A percentile compares a stretch with the other conserved stretches of the same genome.
These are phyloP conservation scores for Platorchestia sp. DNA, from an alignment of 1,140 invertebrate species.

Conservation along the genomic window DNA sequence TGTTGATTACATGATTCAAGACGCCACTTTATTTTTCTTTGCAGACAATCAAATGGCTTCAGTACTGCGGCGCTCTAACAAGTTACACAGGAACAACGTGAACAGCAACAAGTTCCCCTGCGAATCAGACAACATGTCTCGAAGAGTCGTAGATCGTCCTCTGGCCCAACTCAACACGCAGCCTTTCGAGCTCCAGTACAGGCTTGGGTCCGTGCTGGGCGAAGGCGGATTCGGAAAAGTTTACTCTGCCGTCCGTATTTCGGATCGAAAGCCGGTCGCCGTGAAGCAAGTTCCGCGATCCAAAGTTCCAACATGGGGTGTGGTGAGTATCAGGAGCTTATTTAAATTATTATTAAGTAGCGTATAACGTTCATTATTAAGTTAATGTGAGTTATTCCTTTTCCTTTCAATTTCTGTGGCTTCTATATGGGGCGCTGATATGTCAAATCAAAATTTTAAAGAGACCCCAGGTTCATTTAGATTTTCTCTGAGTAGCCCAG, in stretches of 20 bases:
- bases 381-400: too few relatives aligned
- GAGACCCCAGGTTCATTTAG: too few relatives aligned
- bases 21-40: background rate
- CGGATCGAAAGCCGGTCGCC: slow-evolving; percentile 71
- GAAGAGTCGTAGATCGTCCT: background rate
- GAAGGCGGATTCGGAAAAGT: slow-evolving; percentile 76
- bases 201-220: slow-evolving; percentile 72
- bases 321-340: slow-evolving; percentile 45
- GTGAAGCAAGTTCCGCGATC: slow-evolving; percentile 56
- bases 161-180: slow-evolving; percentile 41
- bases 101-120: slow-evolving; percentile 13
- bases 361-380: too few relatives aligned
- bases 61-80: background rate
- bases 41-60: background rate
- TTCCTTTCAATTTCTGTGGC: too few relatives aligned
- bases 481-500: too few relatives aligned
- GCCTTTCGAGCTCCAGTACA: slow-evolving; percentile 70
- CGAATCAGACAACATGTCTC: background rate
- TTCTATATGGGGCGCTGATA: too few relatives aligned
- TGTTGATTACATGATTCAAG: background rate
- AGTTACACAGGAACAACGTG: background rate
- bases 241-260: slow-evolving; percentile 72
- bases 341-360: too few relatives aligned
- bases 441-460: too few relatives aligned
- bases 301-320: slow-evolving; percentile 20